A percentile compares a stretch with the other conserved stretches of the same genome.
These are phyloP conservation scores for Sebastes flavidus DNA, from an alignment of 2,797 vertebrate genomes.

Conservation along the genomic window DNA sequence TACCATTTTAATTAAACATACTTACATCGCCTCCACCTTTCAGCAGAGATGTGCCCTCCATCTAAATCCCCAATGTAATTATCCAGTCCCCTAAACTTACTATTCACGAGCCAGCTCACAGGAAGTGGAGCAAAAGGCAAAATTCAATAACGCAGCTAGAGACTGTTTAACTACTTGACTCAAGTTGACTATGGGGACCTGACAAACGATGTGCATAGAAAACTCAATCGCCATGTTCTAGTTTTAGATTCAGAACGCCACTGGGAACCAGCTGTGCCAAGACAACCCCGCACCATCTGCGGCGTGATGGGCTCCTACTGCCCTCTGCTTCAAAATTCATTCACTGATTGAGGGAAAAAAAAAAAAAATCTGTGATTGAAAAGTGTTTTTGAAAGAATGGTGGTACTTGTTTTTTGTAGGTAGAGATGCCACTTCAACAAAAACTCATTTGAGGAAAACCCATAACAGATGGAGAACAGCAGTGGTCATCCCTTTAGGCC, in stretches of 20 bases:
- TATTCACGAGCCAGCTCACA: constrained; percentile 27
- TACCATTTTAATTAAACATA: constrained; percentile 3
- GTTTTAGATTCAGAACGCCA: constrained; percentile 47
- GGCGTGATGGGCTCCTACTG: constrained; percentile 13
- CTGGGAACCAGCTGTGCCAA: constrained; percentile 52
- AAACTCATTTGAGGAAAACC: not conserved
- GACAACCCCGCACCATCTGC: constrained; percentile 52
- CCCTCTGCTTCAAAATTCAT: constrained; percentile 5
- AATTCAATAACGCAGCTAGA: constrained; percentile 49
- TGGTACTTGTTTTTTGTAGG: not conserved
- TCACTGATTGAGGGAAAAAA: not conserved
- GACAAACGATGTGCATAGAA: constrained; percentile 49
- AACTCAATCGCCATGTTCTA: constrained; percentile 42
- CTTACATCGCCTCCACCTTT: constrained; percentile 6
- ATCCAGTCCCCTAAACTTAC: constrained; percentile 1
- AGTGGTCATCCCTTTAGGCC: not conserved
- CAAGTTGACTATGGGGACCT: constrained; percentile 31
- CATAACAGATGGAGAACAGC: constrained; percentile 3
- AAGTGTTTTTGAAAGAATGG: not conserved
- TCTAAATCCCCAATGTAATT: constrained; percentile 20
- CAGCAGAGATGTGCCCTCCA: not conserved
- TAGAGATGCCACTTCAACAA: not conserved
- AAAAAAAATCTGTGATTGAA: not conserved
- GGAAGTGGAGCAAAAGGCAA: constrained; percentile 42
- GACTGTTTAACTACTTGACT: constrained; percentile 50